phyloP scores from a whole-genome alignment of 1,140 invertebrate genomes.

The Periplaneta americana region DNA sequence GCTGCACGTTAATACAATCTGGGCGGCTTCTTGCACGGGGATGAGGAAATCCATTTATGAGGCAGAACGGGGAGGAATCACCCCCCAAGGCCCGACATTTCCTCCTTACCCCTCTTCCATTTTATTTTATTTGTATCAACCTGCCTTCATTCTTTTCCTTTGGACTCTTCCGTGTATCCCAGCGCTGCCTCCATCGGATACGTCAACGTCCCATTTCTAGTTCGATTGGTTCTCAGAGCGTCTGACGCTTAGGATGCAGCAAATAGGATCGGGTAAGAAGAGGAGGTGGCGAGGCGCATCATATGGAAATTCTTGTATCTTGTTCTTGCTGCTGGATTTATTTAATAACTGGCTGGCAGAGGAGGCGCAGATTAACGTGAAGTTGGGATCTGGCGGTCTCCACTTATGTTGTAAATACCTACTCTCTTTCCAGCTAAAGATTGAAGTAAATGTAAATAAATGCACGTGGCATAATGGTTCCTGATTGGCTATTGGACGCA shows the following conservation, averaged over 20 bases:
- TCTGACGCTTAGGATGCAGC: neutral
- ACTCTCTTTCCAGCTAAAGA: too few relatives aligned
- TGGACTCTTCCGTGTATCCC: neutral
- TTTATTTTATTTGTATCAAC: neutral
- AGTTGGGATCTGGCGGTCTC: too few relatives aligned
- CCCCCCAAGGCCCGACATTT: neutral
- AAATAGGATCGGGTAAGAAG: too few relatives aligned
- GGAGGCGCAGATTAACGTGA: too few relatives aligned
- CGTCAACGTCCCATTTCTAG: neutral
- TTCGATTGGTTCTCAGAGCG: neutral
- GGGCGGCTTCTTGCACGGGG: neutral
- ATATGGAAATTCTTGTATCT: too few relatives aligned
- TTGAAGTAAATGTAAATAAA: too few relatives aligned
- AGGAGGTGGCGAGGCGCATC: too few relatives aligned
- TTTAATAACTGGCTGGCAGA: too few relatives aligned
- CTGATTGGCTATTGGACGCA: too few relatives aligned
- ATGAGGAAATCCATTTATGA: neutral
- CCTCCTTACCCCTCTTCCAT: neutral
- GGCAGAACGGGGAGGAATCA: neutral
- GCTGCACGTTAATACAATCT: neutral
- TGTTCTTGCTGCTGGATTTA: too few relatives aligned
- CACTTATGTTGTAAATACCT: too few relatives aligned
- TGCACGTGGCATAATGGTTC: too few relatives aligned
- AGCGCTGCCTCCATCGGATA: neutral
- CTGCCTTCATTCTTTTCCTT: neutral